Evolutionary conservation across 2,797 vertebrate species (phyloP).

Genomic region (Myotis myotis): DNA sequence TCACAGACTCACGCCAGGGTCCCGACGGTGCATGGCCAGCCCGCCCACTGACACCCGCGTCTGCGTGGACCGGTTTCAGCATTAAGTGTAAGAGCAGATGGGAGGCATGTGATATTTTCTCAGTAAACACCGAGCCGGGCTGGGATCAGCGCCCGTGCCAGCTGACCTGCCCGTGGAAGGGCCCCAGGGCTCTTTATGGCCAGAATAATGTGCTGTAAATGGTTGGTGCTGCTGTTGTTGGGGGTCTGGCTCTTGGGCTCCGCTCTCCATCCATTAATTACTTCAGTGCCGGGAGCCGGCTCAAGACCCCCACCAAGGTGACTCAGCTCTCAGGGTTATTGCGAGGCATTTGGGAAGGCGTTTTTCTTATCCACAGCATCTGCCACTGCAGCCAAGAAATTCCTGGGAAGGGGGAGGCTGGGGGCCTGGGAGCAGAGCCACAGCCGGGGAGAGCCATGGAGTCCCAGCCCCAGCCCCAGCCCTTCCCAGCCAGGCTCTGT

Average conservation of each 20-base stretch:
- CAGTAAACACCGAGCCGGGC: background rate
- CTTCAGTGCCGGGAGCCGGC: background rate
- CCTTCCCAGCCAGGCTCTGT: background rate
- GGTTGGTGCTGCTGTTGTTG: background rate
- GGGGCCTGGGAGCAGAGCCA: background rate
- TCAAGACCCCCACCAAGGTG: constrained; percentile 10
- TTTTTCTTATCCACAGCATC: background rate
- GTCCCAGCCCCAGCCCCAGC: background rate
- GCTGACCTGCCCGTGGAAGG: constrained; percentile 11
- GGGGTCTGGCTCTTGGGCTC: background rate
- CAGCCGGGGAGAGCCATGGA: accelerated
- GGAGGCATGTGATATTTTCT: constrained; percentile 41
- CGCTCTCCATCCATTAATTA: background rate
- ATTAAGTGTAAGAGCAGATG: constrained; percentile 11
- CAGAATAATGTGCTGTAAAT: background rate
- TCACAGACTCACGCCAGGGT: background rate
- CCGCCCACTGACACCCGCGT: background rate
- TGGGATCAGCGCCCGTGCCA: background rate
- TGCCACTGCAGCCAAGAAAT: background rate
- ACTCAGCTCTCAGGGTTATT: background rate
- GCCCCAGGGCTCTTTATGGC: background rate
- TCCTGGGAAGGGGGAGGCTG: background rate
- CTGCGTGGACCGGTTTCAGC: background rate
- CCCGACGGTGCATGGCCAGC: background rate
- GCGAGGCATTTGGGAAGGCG: background rate